Conservation (phyloP, 1,140 invertebrate species). For the Apocrypta bakeri region DNA sequence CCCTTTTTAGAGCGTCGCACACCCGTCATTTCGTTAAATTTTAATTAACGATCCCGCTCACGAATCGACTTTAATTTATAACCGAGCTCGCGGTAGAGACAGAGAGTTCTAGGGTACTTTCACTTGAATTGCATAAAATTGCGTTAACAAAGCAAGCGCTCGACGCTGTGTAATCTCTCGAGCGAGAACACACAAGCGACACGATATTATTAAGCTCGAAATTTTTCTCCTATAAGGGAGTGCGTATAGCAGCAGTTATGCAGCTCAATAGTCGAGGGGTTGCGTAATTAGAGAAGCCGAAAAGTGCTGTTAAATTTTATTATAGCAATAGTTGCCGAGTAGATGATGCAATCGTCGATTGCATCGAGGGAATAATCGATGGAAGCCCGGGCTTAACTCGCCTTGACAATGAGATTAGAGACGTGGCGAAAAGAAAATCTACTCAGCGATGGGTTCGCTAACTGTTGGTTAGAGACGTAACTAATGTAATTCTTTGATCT, state of each 20-base stretch:
- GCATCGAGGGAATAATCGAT: constrained; percentile 27
- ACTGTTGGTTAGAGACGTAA: too few relatives aligned
- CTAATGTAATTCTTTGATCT: too few relatives aligned
- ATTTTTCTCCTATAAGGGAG: not conserved
- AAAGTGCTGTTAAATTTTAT: constrained; percentile 32
- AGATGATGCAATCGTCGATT: constrained; percentile 9
- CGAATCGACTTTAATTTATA: not conserved
- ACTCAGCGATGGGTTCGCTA: too few relatives aligned
- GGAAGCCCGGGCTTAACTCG: not conserved
- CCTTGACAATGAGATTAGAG: constrained; percentile 28
- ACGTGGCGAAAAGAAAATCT: not conserved
- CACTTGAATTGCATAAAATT: constrained; percentile 11
- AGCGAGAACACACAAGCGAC: not conserved
- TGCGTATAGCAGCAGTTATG: not conserved
- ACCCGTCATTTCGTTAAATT: not conserved
- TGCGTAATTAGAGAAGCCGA: constrained; percentile 33
- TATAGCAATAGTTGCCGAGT: not conserved
- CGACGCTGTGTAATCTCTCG: not conserved
- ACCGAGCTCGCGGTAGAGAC: too few relatives aligned
- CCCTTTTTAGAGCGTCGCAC: too few relatives aligned
- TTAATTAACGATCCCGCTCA: not conserved
- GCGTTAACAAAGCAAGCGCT: not conserved
- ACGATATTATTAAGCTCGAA: not conserved
- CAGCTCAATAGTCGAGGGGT: not conserved
- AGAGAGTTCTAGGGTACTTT: not conserved